A percentile compares a stretch with the other conserved stretches of the same genome.
phyloP scores from a whole-genome alignment of 2,797 vertebrate species.

The Ctenochaetus hawaiiensis region DNA sequence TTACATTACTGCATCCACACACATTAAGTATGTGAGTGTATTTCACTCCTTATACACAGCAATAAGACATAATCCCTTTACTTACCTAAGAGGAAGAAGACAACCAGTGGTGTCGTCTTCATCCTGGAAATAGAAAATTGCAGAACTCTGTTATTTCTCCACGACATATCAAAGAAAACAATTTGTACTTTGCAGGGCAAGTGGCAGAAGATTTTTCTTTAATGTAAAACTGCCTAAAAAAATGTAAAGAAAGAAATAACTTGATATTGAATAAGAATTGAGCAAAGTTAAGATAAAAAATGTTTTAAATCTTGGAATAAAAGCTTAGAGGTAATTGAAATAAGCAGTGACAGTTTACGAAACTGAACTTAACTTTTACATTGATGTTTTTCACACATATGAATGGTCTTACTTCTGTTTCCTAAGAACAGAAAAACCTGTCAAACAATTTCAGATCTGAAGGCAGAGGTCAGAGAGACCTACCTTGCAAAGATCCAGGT shows the following conservation, averaged over 20 bases:
- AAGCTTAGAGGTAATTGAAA: neutral
- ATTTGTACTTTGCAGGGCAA: neutral
- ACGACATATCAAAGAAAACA: neutral
- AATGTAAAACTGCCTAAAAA: neutral
- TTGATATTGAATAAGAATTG: too few species aligned
- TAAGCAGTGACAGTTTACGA: neutral
- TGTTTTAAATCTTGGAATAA: neutral
- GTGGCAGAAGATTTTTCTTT: neutral
- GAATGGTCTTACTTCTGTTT: neutral
- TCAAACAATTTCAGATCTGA: too few species aligned
- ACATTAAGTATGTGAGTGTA: neutral
- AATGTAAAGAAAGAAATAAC: neutral
- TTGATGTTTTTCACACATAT: neutral
- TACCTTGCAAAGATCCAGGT: slow-evolving; percentile 24
- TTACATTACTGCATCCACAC: neutral
- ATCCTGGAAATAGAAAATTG: slow-evolving; percentile 34
- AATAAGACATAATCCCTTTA: neutral
- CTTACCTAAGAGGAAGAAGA: slow-evolving; percentile 49
- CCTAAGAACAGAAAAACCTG: too few species aligned
- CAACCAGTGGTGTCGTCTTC: slow-evolving; percentile 16
- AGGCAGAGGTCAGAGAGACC: neutral
- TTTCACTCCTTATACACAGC: neutral
- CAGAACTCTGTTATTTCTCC: neutral
- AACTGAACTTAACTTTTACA: too few species aligned
- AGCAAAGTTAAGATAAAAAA: neutral